Evolutionary conservation across 2,113 vertebrate species (phyloP).

Genomic region (Onychostoma macrolepis): DNA sequence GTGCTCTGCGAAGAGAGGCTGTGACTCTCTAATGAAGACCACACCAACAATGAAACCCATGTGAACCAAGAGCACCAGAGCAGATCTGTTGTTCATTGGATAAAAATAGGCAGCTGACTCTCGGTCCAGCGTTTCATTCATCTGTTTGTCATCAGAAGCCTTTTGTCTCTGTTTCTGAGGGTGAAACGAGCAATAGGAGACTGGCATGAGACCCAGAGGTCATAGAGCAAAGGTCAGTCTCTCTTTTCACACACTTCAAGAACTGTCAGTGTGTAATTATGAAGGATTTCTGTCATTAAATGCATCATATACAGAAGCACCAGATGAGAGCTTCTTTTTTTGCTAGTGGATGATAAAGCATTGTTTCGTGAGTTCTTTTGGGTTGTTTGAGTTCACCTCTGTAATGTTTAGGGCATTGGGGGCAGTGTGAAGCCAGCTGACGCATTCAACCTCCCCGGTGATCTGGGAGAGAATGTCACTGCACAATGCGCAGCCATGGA

Average conservation of each 20-base stretch:
- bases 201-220: not conserved
- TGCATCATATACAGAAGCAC: not conserved
- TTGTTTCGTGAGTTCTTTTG: constrained; percentile 51
- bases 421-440: constrained; percentile 63
- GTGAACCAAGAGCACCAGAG: constrained; percentile 7
- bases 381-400: constrained; percentile 58
- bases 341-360: not conserved
- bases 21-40: constrained; percentile 47
- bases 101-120: constrained; percentile 37
- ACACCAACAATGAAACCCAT: constrained; percentile 18
- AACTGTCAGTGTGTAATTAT: not conserved
- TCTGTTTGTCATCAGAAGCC: constrained; percentile 29
- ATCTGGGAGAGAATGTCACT: constrained; percentile 70
- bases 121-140: not conserved
- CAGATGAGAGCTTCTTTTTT: not conserved
- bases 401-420: constrained; percentile 52
- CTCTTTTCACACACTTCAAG: not conserved
- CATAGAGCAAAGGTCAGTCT: not conserved
- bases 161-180: not conserved
- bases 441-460: constrained; percentile 65
- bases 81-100: constrained; percentile 20
- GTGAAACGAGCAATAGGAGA: constrained; percentile 7
- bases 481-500: constrained; percentile 62
- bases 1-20: constrained; percentile 3
- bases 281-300: not conserved